Evolutionary conservation across 2,888 invertebrate species (phyloP), one percentile per base, ranked within the genome.

Genomic region (Hedya salicella): DNA sequence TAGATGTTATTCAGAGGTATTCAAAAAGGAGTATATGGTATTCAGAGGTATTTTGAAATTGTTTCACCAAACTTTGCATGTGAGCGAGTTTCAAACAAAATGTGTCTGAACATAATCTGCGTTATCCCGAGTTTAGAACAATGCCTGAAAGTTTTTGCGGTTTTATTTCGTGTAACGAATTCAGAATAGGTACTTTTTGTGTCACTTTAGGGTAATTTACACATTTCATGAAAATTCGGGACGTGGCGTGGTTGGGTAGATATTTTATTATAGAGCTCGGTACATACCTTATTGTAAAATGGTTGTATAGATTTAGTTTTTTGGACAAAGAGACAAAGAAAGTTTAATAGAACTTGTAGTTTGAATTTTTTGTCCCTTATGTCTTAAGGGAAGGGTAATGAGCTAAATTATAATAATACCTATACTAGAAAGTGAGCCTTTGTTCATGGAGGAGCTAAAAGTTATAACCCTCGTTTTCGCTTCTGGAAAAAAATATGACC

Each of bases 111-210:
- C 16, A 44, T 42, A 44, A 44, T 49, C 32, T 40, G 50, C 16
- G 50, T 44, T 32, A 52, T 57, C 21, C 50, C 21, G 57, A 64
- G 57, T 50, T 50, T 14, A 25, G 21, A 49, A 50, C 63, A 63
- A 42, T 57, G 63, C 25, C 21, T 11, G 3, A 17, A 59, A 63
- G 50, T 52, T 52, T 50, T 39, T 40, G 63, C 32, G 57, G 64
- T 25, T 50, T 44, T 46, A 17, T 64, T 64, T 59, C 16, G 21
- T 5, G 19, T 25, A 52, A 50, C 57, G 44, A 59, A 61, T 40
- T 50, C 16, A 16, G 16, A 42, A 42, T 25, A n/a, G n/a, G n/a
- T n/a, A 46, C 39, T 39, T 59, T 59, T 21, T 21, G 21, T 52
- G 44, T 52, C 50, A 25, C 56, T 48, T 64, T 59, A 32, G 39